These are phyloP conservation scores for Muricea muricata DNA, from an alignment of 92 coral and sea anemone genomes.

Conservation along the genomic window DNA sequence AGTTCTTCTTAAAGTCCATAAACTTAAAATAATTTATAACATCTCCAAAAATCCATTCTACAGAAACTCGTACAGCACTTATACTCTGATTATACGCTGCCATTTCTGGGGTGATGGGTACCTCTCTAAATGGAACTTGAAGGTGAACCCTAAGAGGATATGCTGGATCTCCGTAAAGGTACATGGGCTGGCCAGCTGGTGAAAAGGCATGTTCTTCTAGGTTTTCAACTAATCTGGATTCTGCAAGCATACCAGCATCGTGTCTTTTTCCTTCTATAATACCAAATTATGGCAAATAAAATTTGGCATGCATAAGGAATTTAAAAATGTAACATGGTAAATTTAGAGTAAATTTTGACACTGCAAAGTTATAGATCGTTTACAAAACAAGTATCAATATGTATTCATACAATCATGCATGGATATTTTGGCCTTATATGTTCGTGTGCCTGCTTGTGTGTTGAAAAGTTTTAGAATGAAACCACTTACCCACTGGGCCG, in stretches of 20 bases:
- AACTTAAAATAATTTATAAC: neutral
- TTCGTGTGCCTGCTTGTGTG: neutral
- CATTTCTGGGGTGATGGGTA: neutral
- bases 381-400: no score
- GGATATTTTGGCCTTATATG: no score
- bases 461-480: neutral
- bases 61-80: neutral
- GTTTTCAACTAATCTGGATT: neutral
- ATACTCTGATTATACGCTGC: neutral
- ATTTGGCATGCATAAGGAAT: no score
- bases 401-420: no score
- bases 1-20: no score
- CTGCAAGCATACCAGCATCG: neutral
- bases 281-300: neutral
- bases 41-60: conserved; percentile 10
- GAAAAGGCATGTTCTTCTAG: neutral
- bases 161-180: conserved; percentile 3
- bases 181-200: neutral
- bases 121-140: conserved; percentile 8
- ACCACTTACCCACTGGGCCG: neutral
- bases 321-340: neutral
- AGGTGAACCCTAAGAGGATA: neutral
- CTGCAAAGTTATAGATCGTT: no score
- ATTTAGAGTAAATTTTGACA: no score
- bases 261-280: conserved; percentile 2